Evolutionary conservation across 2,113 vertebrate species (phyloP).

Genomic region (Calyptomena viridis): DNA sequence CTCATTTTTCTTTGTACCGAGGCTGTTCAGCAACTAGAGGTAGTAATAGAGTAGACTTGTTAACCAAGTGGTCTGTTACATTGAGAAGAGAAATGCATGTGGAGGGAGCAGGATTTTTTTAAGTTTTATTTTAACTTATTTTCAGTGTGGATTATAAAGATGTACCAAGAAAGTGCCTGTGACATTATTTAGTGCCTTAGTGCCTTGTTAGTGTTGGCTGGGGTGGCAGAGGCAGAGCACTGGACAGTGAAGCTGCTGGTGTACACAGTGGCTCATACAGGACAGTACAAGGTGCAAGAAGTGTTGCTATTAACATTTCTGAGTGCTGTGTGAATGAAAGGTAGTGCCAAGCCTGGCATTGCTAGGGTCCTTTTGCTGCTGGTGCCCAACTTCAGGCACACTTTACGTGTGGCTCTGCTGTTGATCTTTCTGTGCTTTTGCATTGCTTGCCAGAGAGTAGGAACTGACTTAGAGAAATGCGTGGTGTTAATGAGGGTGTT

Average conservation of each 20-base stretch:
- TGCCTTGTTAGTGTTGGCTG: not conserved
- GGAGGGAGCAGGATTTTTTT: not conserved
- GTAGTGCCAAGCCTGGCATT: not conserved
- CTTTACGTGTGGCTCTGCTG: not conserved
- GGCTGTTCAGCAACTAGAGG: not conserved
- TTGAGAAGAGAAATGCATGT: not conserved
- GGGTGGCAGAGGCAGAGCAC: not conserved
- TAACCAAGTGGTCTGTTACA: not conserved
- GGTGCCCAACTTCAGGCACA: not conserved
- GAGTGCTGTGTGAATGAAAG: not conserved
- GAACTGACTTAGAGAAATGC: not conserved
- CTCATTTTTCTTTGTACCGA: not conserved
- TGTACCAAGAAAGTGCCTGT: not conserved
- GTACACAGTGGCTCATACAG: not conserved
- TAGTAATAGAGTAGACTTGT: not conserved
- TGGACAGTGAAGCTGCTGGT: not conserved
- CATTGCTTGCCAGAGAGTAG: not conserved
- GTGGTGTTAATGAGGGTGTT: not conserved
- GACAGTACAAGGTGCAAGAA: not conserved
- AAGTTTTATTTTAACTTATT: not conserved
- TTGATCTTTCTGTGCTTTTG: not conserved
- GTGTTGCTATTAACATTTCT: not conserved
- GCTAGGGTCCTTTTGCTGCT: not conserved
- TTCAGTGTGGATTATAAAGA: not conserved
- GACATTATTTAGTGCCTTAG: not conserved